phyloP scores from a whole-genome alignment of 1,140 invertebrate genomes.

The Neotoxoptera formosana region DNA sequence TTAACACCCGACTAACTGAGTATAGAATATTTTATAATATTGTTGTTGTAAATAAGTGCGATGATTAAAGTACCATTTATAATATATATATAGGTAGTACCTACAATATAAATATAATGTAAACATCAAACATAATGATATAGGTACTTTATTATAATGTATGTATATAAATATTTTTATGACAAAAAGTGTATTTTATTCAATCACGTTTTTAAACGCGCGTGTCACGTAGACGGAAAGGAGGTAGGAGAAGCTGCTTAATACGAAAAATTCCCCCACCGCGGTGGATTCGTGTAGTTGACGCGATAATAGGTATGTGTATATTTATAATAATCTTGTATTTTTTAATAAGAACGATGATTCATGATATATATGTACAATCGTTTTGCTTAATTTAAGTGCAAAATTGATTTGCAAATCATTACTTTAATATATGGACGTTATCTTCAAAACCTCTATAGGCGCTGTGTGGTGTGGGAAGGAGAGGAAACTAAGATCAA shows the following conservation, averaged over 20 bases:
- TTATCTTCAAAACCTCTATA: background rate
- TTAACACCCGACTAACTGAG: no score
- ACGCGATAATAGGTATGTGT: background rate
- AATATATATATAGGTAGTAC: background rate
- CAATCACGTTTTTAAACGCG: background rate
- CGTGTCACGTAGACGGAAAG: background rate
- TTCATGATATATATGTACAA: background rate
- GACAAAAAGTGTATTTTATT: background rate
- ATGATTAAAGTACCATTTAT: background rate
- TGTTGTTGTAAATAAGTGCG: no score
- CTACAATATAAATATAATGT: background rate
- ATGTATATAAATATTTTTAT: background rate
- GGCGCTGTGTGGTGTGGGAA: no score
- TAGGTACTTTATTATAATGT: background rate
- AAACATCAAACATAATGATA: background rate
- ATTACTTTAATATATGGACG: background rate
- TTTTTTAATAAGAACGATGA: background rate
- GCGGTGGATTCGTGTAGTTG: background rate
- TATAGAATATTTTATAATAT: no score
- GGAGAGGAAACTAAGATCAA: background rate
- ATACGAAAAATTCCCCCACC: no score
- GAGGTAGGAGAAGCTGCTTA: background rate
- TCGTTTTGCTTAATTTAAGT: background rate
- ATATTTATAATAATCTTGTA: no score
- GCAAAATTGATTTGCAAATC: background rate